These are phyloP conservation scores for Oligia strigilis DNA, from an alignment of 2,888 invertebrate species.

Conservation along the genomic window DNA sequence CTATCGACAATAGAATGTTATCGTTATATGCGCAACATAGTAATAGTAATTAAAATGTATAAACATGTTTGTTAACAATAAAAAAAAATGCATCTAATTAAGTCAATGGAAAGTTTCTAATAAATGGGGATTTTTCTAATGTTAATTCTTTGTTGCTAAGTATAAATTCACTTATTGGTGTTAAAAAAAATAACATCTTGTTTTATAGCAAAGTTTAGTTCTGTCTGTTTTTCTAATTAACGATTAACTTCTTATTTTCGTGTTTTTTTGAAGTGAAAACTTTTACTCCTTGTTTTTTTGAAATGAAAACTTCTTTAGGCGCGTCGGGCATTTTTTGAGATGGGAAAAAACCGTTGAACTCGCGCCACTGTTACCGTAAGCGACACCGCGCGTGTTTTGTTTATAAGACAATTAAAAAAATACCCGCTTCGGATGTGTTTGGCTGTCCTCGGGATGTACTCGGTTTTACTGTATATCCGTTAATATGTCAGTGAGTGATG, in stretches of 20 bases:
- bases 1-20: slow-evolving; percentile 37
- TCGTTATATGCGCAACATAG: slow-evolving; percentile 31
- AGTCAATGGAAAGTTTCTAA: not conserved
- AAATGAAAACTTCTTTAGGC: too few species aligned
- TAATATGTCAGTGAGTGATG: too few species aligned
- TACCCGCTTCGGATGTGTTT: too few species aligned
- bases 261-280: not conserved
- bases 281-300: not conserved
- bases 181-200: not conserved
- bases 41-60: slow-evolving; percentile 34
- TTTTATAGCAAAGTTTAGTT: not conserved
- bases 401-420: too few species aligned
- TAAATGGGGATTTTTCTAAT: not conserved
- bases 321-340: too few species aligned
- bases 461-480: too few species aligned
- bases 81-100: slow-evolving; percentile 29
- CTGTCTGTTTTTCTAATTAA: not conserved
- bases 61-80: slow-evolving; percentile 12
- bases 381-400: too few species aligned
- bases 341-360: too few species aligned
- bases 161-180: too few species aligned
- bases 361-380: too few species aligned
- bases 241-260: not conserved
- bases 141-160: not conserved
- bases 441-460: too few species aligned